phyloP scores from a whole-genome alignment of 2,888 invertebrate species.

The Omphaloscelis lunosa region DNA sequence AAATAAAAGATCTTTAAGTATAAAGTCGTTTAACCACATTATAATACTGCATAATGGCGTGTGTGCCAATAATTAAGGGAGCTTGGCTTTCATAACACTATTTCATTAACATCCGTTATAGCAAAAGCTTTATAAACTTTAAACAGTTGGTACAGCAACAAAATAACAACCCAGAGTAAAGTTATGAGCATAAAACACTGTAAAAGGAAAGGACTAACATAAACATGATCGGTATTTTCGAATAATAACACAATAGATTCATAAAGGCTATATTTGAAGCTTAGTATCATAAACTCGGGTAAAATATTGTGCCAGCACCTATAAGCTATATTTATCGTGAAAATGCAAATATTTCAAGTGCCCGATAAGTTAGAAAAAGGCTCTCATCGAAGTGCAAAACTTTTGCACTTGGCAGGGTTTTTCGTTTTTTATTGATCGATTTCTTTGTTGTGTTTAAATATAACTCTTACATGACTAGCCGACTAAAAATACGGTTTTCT shows the following conservation, averaged over 20 bases:
- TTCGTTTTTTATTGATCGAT: background rate
- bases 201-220: conserved; percentile 24
- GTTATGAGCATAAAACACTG: conserved; percentile 16
- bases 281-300: conserved; percentile 8
- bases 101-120: conserved; percentile 58
- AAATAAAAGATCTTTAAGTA: background rate
- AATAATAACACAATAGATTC: conserved; percentile 27
- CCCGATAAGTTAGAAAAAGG: conserved; percentile 14
- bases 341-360: conserved; percentile 19
- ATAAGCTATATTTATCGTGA: background rate
- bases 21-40: conserved; percentile 30
- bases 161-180: conserved; percentile 36
- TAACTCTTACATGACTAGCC: background rate
- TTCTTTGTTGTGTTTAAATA: background rate
- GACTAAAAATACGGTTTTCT: conserved; percentile 8
- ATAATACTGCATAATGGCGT: conserved; percentile 62
- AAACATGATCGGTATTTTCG: conserved; percentile 18
- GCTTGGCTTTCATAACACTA: conserved; percentile 55
- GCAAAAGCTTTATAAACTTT: conserved; percentile 56
- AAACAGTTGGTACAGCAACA: conserved; percentile 1
- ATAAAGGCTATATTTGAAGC: conserved; percentile 29
- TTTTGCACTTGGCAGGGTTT: background rate
- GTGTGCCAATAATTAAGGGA: conserved; percentile 55
- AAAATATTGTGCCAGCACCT: conserved; percentile 1
- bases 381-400: background rate